Evolutionary conservation across 2,888 invertebrate genomes (phyloP).

Genomic region (Nomada goodeniana): DNA sequence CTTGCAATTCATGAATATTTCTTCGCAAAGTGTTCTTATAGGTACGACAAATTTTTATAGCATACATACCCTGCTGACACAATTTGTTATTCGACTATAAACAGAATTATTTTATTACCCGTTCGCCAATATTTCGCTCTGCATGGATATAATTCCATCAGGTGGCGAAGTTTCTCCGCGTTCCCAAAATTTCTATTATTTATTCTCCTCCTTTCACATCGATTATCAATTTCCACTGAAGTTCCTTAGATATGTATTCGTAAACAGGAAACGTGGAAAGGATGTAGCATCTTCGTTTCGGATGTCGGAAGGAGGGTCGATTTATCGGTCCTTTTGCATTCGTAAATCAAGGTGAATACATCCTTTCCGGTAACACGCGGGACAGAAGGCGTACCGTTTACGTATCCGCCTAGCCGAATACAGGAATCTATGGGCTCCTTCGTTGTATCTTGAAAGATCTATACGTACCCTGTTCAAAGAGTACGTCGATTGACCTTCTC

Average conservation of each 20-base stretch:
- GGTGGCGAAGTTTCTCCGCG: too few relatives aligned
- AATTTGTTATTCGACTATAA: background rate
- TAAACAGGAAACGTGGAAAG: constrained; percentile 43
- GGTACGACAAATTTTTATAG: background rate
- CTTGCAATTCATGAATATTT: background rate
- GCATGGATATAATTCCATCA: too few relatives aligned
- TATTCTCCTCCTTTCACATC: background rate
- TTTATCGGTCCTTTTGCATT: constrained; percentile 70
- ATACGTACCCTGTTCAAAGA: constrained; percentile 39
- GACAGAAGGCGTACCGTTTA: constrained; percentile 70
- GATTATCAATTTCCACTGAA: constrained; percentile 19
- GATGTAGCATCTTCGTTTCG: constrained; percentile 61
- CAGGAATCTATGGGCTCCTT: constrained; percentile 65
- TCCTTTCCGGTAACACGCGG: constrained; percentile 74
- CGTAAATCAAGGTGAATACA: constrained; percentile 78
- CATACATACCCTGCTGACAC: background rate
- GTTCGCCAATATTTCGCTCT: background rate
- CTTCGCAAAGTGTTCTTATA: background rate
- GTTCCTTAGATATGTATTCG: constrained; percentile 11
- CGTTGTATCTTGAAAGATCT: constrained; percentile 56
- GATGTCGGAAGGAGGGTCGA: constrained; percentile 66
- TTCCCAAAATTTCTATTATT: too few relatives aligned
- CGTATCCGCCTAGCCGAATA: constrained; percentile 64
- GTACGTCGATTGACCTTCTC: constrained; percentile 41
- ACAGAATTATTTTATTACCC: background rate